Evolutionary conservation across 2,113 vertebrate genomes (phyloP).

Genomic region (Burhinus oedicnemus): DNA sequence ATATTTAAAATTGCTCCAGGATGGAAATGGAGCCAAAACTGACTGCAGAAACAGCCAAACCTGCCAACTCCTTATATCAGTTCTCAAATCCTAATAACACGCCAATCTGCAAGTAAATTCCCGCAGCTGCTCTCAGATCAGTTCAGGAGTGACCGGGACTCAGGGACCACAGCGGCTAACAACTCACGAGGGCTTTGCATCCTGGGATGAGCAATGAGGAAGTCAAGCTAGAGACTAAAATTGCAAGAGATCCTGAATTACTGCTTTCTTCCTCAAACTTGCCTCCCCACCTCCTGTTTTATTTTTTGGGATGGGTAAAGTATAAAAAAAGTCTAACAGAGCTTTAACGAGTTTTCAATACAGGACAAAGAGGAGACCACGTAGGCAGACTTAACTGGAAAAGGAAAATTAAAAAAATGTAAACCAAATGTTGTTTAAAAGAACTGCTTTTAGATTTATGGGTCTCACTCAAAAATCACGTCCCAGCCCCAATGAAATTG

Average conservation of each 20-base stretch:
- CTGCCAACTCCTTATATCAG: background rate
- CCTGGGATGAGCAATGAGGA: background rate
- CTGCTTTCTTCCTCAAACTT: background rate
- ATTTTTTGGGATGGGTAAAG: background rate
- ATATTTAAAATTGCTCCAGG: background rate
- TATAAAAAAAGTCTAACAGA: background rate
- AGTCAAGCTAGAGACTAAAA: background rate
- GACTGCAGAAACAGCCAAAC: background rate
- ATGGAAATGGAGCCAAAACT: background rate
- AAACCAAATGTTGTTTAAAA: background rate
- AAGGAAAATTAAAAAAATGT: background rate
- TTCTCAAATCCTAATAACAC: background rate
- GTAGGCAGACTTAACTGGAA: background rate
- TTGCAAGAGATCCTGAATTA: background rate
- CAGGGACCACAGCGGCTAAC: rapidly evolving
- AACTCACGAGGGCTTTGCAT: background rate
- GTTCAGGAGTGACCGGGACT: background rate
- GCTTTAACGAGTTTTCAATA: background rate
- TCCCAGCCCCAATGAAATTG: background rate
- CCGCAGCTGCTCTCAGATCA: background rate
- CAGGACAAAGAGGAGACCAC: background rate
- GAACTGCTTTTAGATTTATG: background rate
- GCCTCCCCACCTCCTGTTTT: background rate
- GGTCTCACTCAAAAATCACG: background rate
- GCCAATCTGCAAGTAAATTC: background rate